Percentiles rank a stretch among this genome's conserved stretches.
Evolutionary conservation across 2,797 vertebrate genomes (phyloP).

Genomic region (Alcedo quadribrachys): DNA sequence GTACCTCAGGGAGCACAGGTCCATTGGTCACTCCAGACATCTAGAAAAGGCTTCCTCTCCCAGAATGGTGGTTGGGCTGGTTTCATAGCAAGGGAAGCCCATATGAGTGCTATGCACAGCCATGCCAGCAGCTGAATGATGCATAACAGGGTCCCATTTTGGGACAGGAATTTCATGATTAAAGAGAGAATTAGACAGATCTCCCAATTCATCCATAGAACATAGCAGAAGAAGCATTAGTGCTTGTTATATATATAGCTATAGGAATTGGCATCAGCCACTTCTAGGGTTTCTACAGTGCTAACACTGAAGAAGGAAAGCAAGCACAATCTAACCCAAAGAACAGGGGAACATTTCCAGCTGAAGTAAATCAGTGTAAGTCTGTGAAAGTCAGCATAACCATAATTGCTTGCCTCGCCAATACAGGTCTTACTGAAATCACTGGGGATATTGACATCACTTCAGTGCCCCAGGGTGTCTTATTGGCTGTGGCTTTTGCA

Average conservation of each 20-base stretch:
- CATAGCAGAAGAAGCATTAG: background rate
- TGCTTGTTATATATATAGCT: background rate
- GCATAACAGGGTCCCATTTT: background rate
- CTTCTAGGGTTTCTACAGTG: background rate
- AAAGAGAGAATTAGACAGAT: background rate
- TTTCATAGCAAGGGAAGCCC: conserved; percentile 77
- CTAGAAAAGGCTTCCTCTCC: conserved; percentile 82
- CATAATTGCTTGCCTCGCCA: background rate
- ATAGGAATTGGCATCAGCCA: background rate
- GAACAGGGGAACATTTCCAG: background rate
- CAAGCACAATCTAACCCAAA: background rate
- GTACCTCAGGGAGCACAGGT: conserved; percentile 81
- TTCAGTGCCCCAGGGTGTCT: background rate
- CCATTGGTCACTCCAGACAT: conserved; percentile 83
- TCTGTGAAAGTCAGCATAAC: background rate
- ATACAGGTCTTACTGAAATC: background rate
- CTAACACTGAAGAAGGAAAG: background rate
- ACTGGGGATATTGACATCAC: fast-evolving
- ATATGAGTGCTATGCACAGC: background rate
- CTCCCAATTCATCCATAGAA: background rate
- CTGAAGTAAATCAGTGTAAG: background rate
- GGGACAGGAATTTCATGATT: background rate
- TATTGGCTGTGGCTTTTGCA: background rate
- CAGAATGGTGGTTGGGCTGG: conserved; percentile 79
- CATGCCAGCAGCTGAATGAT: background rate